Base-by-base conservation (phyloP, 2,797 vertebrate genomes). In the Anguilla anguilla region DNA sequence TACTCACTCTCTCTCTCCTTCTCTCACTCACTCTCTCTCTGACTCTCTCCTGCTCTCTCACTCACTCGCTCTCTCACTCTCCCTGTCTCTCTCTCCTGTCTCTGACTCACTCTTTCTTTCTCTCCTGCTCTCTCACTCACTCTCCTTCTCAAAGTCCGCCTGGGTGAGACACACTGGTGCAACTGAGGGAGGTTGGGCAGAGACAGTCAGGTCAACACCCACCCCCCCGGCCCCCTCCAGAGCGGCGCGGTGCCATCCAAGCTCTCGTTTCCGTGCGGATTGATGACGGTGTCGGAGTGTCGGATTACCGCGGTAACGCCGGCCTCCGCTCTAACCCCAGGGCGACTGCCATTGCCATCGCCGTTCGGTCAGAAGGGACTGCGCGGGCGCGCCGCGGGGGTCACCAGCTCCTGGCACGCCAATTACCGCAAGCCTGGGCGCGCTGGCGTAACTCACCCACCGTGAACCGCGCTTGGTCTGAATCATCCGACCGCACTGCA, bases 121-220 rank as follows among this genome's bases (percentile, higher is more conserved):
- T 51, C 49, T 7, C 49, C 7, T 3, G 3, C 49, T 51, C 49
- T 1, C 49, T 51, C 49, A 51, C 49, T 51, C 49, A 4, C 3
- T 51, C 49, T 51, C 49, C 57, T 11, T 77, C 35, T 77, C 15
- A 17, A 39, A 6, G 35, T 53, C 67, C 84, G 83, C 77, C 85
- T 39, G 46, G 86, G 72, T 35, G 53, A 28, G 67, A 61, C 39
- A 39, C 39, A 39, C 39, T 39, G 39, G 39, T 39, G 39, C 39
- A 55, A 82, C 79, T 85, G 69, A 55, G 85, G 28, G 61, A 85
- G 89, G 85, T 84, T 89, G 92, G 82, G 87, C 91, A 83, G 85
- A 90, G 89, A 81, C 85, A 88, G 90, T 88, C 89, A 91, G 88
- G 92, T 93, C 92, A 94, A 94, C 93, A 92, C 88, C 94, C 93